Base-by-base conservation (phyloP, 2,797 vertebrate genomes). In the Myotis findleyi region DNA sequence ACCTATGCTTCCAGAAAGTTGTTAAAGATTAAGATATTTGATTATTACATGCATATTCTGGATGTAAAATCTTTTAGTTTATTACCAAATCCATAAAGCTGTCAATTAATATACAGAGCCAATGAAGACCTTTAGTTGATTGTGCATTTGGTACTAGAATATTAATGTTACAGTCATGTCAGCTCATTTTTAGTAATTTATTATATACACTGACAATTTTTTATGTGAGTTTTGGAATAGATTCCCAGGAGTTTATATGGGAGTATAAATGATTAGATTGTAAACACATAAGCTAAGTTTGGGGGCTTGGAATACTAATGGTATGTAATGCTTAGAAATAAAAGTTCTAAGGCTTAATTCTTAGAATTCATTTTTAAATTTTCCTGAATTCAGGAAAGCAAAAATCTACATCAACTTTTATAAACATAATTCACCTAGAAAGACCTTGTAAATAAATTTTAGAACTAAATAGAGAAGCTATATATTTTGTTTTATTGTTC, bases 131-230 rank as follows among this genome's bases (percentile, higher is more conserved):
- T 93, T 93, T 95, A 95, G 95, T 96, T 94, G 83, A 97, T 93
- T 77, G 14, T 95, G 36, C 33, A 57, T 76, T 93, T 49, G 23
- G 13, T 88, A 17, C 53, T 93, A 62, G 7, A 85, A 84, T 1
- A 11, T 95, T 94, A 76, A 96, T 94, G 80, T 64, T 96, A 76
- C 73, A 94, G 92, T 38, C 53, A 87, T 80, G 64, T 96, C 94
- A 93, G 93, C 86, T 95, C 89, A 79, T 73, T 79, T 94, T 96
- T 97, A 96, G 96, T 97, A 81, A 97, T 95, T 90, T 93, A 94
- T 93, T 97, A 93, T 97, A 96, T 96, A 96, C 64, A 14, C 36
- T 86, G 91, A 53, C 75, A 96, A 84, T 55, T 73, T 59, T 95
- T 90, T 97, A 97, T 95, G 95, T 85, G 2, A 62, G 75, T 62